Base-by-base conservation (phyloP, 1,140 invertebrate species). In the Macrotrachela quadricornifera region DNA sequence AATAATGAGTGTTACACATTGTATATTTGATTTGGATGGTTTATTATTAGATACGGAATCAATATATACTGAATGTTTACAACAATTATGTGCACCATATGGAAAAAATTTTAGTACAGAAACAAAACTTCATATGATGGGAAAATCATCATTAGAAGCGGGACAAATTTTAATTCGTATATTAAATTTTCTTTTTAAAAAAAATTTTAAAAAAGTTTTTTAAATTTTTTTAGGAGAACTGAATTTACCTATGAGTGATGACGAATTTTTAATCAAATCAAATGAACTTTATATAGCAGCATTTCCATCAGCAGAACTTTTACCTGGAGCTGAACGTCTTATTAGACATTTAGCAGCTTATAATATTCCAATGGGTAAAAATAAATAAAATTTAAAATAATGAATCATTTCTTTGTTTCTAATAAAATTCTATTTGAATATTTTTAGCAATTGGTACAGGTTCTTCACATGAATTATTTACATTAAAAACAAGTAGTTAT, bases 401-500 rank as follows among this genome's bases (percentile, higher is more conserved):
- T n/a, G n/a, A n/a, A n/a, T n/a, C n/a, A n/a, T n/a, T 30, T 30
- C 21, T 4, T 4, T 30, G 2, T 2, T 30, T 30, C 21, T 30
- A 30, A 4, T 30, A 30, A 4, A 30, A 2, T 30, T 30, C 8
- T 30, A 30, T 30, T 30, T n/a, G n/a, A n/a, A n/a, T n/a, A n/a
- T 30, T 80, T 88, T 46, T 82, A 82, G 6, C 21, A 30, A 69
- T 94, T 47, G 90, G 86, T 0, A 92, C 87, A 4, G 87, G 85
- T 50, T 87, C 85, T 0, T 79, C 79, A 48, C 73, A 75, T 49
- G 71, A 79, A n/a, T 80, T 78, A 59, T 84, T 79, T 57, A 73
- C 79, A 3, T 66, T 78, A 0, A 94, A 94, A 71, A 80, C 80
- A 1, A 73, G 73, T 14, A 70, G 77, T 18, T 78, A 86, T 62